Evolutionary conservation across 2,888 invertebrate genomes (phyloP).

Genomic region (Scelioninae gen. 1): DNA sequence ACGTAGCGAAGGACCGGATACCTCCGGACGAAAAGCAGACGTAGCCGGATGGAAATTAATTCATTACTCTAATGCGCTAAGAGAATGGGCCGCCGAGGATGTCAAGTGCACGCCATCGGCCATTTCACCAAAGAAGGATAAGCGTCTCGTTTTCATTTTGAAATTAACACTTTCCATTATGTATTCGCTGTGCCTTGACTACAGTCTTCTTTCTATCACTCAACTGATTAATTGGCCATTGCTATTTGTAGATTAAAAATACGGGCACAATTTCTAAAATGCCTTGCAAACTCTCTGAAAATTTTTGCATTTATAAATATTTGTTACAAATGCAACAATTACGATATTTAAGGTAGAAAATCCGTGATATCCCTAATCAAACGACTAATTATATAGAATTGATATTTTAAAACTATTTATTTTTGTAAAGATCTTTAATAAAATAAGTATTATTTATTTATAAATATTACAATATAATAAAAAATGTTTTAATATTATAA

Average conservation of each 20-base stretch:
- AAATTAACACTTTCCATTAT: constrained; percentile 84
- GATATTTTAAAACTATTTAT: no score
- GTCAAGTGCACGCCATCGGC: constrained; percentile 79
- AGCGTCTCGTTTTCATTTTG: constrained; percentile 84
- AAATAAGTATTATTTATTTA: no score
- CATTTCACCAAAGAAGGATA: constrained; percentile 80
- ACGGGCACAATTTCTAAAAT: no score
- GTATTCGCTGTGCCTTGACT: constrained; percentile 27
- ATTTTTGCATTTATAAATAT: no score
- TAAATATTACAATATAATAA: no score
- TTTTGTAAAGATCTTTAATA: no score
- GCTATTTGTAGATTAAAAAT: constrained; percentile 19
- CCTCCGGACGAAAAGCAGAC: constrained; percentile 68
- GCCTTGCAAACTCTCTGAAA: no score
- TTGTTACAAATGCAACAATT: no score
- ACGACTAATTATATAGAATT: no score
- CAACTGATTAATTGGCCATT: constrained; percentile 38
- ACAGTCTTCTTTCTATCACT: constrained; percentile 15
- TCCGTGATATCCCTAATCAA: no score
- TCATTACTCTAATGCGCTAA: constrained; percentile 84
- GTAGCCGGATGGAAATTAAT: constrained; percentile 83
- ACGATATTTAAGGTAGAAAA: no score
- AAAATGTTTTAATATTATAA: no score
- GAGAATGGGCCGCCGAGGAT: constrained; percentile 80
- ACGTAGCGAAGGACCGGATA: constrained; percentile 59